phyloP scores from a whole-genome alignment of 64 coral and sea anemone genomes.

The Acropora yongei region DNA sequence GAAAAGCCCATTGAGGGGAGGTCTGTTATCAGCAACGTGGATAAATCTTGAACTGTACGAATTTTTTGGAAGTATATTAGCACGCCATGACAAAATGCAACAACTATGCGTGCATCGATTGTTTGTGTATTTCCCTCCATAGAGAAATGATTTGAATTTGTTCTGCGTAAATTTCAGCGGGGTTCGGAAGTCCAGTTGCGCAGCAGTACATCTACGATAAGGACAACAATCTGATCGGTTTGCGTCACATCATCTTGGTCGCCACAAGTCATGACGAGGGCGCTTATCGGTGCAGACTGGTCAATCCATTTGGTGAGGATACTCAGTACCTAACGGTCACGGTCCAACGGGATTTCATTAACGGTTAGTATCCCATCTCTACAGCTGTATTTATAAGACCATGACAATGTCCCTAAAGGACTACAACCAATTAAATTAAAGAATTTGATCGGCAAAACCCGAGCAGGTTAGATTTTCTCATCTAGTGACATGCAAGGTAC shows the following conservation, averaged over 20 bases:
- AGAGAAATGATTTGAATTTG: no score
- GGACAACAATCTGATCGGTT: constrained; percentile 19
- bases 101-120: no score
- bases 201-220: constrained; percentile 4
- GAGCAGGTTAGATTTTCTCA: not conserved
- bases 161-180: constrained; percentile 4
- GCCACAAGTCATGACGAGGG: constrained; percentile 46
- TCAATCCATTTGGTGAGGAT: constrained; percentile 36
- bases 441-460: not conserved
- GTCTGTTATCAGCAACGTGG: no score
- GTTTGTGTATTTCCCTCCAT: no score
- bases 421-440: not conserved
- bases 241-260: constrained; percentile 36
- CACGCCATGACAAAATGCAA: no score
- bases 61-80: no score
- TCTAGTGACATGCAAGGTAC: no score
- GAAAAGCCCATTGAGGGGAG: no score
- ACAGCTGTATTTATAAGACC: no score
- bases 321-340: constrained; percentile 10
- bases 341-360: not conserved
- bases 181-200: constrained; percentile 48
- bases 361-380: not conserved
- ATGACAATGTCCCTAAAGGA: no score
- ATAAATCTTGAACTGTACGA: no score
- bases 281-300: constrained; percentile 35